Conservation (phyloP, 2,888 invertebrate genomes). For the Protophormia terraenovae region DNA sequence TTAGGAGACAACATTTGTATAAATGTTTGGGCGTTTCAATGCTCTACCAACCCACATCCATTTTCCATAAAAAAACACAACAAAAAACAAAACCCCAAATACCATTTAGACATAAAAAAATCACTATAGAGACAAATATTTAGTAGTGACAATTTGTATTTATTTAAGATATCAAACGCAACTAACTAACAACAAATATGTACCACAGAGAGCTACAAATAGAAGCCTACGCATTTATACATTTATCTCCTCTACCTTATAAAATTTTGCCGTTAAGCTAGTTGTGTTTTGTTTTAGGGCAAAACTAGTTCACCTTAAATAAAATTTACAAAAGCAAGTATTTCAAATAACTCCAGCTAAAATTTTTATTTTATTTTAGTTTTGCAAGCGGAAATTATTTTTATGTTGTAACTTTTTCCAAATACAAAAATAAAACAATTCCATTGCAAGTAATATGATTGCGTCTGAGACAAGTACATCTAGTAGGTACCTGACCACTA, state of each 20-base stretch:
- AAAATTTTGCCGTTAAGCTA: neutral
- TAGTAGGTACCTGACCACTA: constrained; percentile 33
- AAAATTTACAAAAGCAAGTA: constrained; percentile 31
- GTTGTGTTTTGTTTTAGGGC: constrained; percentile 51
- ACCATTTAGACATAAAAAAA: neutral
- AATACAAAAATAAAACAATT: constrained; percentile 20
- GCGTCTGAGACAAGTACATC: neutral
- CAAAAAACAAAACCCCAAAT: constrained; percentile 16
- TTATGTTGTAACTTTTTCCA: constrained; percentile 15
- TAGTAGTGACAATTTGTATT: constrained; percentile 49
- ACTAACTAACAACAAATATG: constrained; percentile 20
- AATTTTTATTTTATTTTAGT: constrained; percentile 45
- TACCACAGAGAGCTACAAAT: too few relatives aligned
- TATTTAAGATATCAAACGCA: constrained; percentile 46
- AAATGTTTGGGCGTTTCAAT: constrained; percentile 60
- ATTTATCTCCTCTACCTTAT: too few relatives aligned
- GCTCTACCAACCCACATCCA: constrained; percentile 36
- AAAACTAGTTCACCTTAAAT: constrained; percentile 67
- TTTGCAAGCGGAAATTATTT: constrained; percentile 48
- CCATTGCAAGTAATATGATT: constrained; percentile 11
- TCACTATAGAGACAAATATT: constrained; percentile 29
- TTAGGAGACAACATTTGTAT: neutral
- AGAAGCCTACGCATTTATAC: too few relatives aligned
- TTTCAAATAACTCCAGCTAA: constrained; percentile 26
- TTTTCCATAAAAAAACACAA: too few relatives aligned